phyloP scores from a whole-genome alignment of 2,797 vertebrate genomes.

The Neostethus bicornis region DNA sequence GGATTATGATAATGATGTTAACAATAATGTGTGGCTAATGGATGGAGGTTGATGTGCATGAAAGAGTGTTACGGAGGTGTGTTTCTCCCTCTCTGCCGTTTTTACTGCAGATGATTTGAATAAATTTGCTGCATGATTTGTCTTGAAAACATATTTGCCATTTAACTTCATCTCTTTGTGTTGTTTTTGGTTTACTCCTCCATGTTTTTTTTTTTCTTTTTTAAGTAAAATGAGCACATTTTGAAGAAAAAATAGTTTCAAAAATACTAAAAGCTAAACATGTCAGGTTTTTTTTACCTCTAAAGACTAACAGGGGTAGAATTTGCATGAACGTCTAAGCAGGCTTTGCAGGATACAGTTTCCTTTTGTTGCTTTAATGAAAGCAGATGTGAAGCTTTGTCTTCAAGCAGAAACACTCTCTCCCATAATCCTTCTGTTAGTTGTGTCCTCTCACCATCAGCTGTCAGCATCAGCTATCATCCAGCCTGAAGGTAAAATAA shows the following conservation, averaged over 20 bases:
- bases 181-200: background rate
- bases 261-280: background rate
- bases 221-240: slow-evolving; percentile 1
- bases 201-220: background rate
- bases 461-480: slow-evolving; percentile 57
- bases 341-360: background rate
- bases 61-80: slow-evolving; percentile 68
- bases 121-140: background rate
- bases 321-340: background rate
- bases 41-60: slow-evolving; percentile 69
- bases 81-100: slow-evolving; percentile 47
- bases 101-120: slow-evolving; percentile 18
- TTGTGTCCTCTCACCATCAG: slow-evolving; percentile 27
- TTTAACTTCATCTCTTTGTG: background rate
- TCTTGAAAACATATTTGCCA: background rate
- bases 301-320: background rate
- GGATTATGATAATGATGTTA: slow-evolving; percentile 81
- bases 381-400: slow-evolving; percentile 35
- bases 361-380: slow-evolving; percentile 13
- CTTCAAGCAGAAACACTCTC: slow-evolving; percentile 27
- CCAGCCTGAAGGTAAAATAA: slow-evolving; percentile 22
- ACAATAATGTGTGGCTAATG: slow-evolving; percentile 83
- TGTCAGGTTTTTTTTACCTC: background rate
- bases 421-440: slow-evolving; percentile 12
- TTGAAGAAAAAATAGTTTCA: background rate